Base-by-base conservation (phyloP, 2,797 vertebrate species). In the Phrynocephalus vlangalii region DNA sequence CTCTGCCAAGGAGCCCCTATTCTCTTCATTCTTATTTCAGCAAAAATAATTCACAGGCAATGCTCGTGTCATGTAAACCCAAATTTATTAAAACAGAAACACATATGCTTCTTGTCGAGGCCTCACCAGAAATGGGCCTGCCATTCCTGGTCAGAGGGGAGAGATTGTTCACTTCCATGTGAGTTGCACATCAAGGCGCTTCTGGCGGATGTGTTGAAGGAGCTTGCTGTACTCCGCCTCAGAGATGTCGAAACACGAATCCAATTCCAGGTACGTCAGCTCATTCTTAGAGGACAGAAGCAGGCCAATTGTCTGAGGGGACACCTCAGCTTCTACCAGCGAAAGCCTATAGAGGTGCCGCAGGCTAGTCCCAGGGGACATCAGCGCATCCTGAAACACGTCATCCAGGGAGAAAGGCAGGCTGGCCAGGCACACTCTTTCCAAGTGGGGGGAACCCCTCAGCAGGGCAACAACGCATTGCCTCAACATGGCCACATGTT, bases 371-470 rank as follows among this genome's bases (percentile, higher is more conserved):
- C 86, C 81, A 0, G 83, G 83, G 0, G 73, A 72, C 0, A 68
- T 82, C 85, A 95, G 91, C 8, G 68, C 92, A 0, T 81, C 80
- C 86, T 92, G 44, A 4, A 96, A 90, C 66, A 95, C 84, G 0
- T 76, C 56, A 91, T 98, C 94, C 92, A 98, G 89, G 0, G 87
- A 92, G 84, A 97, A 97, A 0, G 97, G 97, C 85, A 97, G 1
- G 67, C 95, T 86, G 10, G 97, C 90, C 50, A 98, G 93, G 0
- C 94, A 94, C 28, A 98, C 91, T 8, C 50, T 96, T 90, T 94
- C 96, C 72, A 98, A 96, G 4, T 83, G 82, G 0, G 94, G 96
- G 7, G 97, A 95, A 0, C 68, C 92, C 60, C 86, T 83, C 85
- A 98, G 93, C 79, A 98, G 88, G 11, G 95, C 95, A 88, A 87